phyloP scores from a whole-genome alignment of 92 coral and sea anemone species.

The Siderastrea siderea region DNA sequence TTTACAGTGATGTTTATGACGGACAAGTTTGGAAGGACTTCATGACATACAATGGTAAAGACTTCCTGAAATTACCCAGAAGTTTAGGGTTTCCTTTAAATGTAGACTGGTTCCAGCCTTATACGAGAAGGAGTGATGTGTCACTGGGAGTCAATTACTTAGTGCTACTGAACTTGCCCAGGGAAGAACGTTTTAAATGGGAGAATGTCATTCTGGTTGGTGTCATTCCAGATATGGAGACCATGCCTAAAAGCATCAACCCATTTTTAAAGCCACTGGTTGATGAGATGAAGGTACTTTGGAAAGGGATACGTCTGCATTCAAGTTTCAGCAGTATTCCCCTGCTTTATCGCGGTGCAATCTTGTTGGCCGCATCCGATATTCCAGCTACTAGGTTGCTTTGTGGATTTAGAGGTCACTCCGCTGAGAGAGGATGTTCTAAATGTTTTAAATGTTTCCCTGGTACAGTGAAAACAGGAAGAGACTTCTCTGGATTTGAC shows the following conservation, averaged over 20 bases:
- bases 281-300: no score
- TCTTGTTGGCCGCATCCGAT: neutral
- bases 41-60: slow-evolving; percentile 27
- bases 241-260: no score
- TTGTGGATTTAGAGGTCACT: slow-evolving; percentile 39
- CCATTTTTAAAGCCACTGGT: no score
- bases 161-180: slow-evolving; percentile 48
- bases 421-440: slow-evolving; percentile 41
- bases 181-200: slow-evolving; percentile 13
- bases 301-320: neutral
- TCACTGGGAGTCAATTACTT: slow-evolving; percentile 61
- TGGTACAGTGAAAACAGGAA: slow-evolving; percentile 27
- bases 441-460: neutral
- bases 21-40: slow-evolving; percentile 45
- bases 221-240: slow-evolving; percentile 44
- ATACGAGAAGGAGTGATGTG: no score
- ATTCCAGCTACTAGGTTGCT: slow-evolving; percentile 34
- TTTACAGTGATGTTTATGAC: slow-evolving; percentile 12
- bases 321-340: slow-evolving; percentile 28
- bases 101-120: slow-evolving; percentile 17
- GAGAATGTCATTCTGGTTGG: slow-evolving; percentile 8
- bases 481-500: slow-evolving; percentile 42
- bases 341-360: slow-evolving; percentile 14
- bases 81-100: slow-evolving; percentile 47
- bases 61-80: slow-evolving; percentile 24